Evolutionary conservation across 2,888 invertebrate species (phyloP), one percentile per base, ranked within the genome.

Genomic region (Himalopsyche anomala): DNA sequence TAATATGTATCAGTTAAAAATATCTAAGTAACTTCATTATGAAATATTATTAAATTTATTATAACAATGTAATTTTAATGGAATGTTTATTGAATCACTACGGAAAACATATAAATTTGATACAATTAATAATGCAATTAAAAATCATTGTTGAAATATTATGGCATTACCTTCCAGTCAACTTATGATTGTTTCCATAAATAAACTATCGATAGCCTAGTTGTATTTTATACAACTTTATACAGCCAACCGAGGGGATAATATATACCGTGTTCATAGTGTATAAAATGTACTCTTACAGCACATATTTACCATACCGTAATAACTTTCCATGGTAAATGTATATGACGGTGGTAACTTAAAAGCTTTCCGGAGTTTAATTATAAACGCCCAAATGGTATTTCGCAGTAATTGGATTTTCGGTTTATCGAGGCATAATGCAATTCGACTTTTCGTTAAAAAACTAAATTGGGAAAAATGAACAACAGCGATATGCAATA

Each of bases 371-470:
- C 62, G 19, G 62, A 19, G 19, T 62, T 62, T 62, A 62, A 62
- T 62, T 62, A 62, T 62, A 62, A 62, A 19, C 62, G 62, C n/a
- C 56, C 56, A 19, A 56, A 56, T 56, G 56, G 56, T 62, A 62
- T 62, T 62, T 62, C 15, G 62, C 19, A 38, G 40, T 86, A 86
- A 86, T 86, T 83, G 86, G 83, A 83, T 86, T 86, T 83, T 56
- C 28, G 56, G 83, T 80, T 83, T 86, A 86, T 86, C 83, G 86
- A 54, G 56, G 56, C 86, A 86, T 86, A 86, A 86, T 83, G 80
- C 86, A 80, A 86, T 86, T 83, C 80, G 86, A 80, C 80, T 80
- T 80, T 83, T 83, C 83, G 83, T 86, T 83, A 86, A 86, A 85
- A 86, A 86, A 36, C 51, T 54, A 83, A 86, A 55, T 83, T 83